A percentile compares a stretch with the other conserved stretches of the same genome.
These are phyloP conservation scores for Entomyzon cyanotis DNA, from an alignment of 2,113 vertebrate species.

Conservation along the genomic window DNA sequence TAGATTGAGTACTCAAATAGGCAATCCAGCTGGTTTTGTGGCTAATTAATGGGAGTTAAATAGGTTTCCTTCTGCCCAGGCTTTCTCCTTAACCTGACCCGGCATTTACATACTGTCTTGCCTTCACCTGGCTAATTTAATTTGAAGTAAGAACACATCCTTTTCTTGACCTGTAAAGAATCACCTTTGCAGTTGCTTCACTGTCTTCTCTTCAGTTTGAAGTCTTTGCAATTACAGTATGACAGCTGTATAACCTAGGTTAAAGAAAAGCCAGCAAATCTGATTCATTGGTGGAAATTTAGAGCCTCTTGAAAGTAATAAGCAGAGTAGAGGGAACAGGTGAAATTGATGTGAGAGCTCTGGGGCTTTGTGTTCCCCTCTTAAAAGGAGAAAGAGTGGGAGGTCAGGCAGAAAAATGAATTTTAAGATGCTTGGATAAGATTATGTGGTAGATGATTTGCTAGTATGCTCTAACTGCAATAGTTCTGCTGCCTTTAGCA, in stretches of 20 bases:
- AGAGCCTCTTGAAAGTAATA: background rate
- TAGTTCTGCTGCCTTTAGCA: background rate
- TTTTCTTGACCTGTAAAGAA: background rate
- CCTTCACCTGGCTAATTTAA: background rate
- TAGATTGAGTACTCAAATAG: background rate
- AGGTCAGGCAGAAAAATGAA: background rate
- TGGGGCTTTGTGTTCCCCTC: background rate
- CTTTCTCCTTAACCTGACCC: background rate
- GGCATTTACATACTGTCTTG: background rate
- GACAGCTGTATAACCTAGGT: background rate
- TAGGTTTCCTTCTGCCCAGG: background rate
- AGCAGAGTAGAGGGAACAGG: background rate
- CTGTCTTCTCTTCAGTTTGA: background rate
- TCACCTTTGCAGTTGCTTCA: background rate
- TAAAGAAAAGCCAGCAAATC: background rate
- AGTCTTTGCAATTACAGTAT: background rate
- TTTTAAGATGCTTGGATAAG: background rate
- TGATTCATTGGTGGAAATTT: background rate
- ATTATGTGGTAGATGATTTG: background rate
- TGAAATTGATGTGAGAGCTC: background rate
- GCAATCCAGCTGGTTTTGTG: background rate
- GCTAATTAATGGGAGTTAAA: background rate
- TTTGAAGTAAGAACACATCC: background rate
- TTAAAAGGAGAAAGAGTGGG: background rate
- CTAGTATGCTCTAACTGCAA: background rate